Evolutionary conservation across 2,113 vertebrate species (phyloP), one percentile per base, ranked within the genome.

Genomic region (Triplophysa siluroides): DNA sequence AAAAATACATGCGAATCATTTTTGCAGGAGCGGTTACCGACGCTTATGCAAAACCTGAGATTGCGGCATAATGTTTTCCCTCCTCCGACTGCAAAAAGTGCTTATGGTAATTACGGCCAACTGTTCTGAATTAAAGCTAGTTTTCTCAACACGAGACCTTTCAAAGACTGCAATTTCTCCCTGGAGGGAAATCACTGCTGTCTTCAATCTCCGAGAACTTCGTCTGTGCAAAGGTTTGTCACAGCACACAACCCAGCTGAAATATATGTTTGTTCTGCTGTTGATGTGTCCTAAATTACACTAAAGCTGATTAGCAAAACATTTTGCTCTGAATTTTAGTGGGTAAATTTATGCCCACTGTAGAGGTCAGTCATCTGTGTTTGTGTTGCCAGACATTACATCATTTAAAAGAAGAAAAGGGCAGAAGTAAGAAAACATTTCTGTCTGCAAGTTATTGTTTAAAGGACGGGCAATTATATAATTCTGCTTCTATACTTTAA

Each of bases 101-200:
- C 72, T 77, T 62, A 56, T 79, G 24, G 72, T 83, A 73, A 81
- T 83, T 80, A 76, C 70, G 76, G 65, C 61, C 67, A 80, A 76
- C 45, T 79, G 84, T 73, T 83, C 65, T 2, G 47, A 81, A 83
- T 81, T 83, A 81, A 79, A 85, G 79, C 64, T 80, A 76, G 67
- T 83, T 79, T 81, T 85, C 84, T 72, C 84, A 81, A 81, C 69
- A 78, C 54, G 81, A 85, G 47, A 70, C 61, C 71, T 78, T 43
- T 75, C 45, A 58, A 78, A 68, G 63, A 38, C 67, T 52, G 66
- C 66, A 80, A 43, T 79, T 78, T 85, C 78, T 70, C 78, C 41
- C 64, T 56, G 29, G 78, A 79, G 63, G 64, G 65, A 78, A 83
- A 81, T 60, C 16, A 33, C 16, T 12, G 24, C 63, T 66, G 13